These are phyloP conservation scores for Sporophila hypoxantha DNA, from an alignment of 2,113 vertebrate species.

Conservation along the genomic window DNA sequence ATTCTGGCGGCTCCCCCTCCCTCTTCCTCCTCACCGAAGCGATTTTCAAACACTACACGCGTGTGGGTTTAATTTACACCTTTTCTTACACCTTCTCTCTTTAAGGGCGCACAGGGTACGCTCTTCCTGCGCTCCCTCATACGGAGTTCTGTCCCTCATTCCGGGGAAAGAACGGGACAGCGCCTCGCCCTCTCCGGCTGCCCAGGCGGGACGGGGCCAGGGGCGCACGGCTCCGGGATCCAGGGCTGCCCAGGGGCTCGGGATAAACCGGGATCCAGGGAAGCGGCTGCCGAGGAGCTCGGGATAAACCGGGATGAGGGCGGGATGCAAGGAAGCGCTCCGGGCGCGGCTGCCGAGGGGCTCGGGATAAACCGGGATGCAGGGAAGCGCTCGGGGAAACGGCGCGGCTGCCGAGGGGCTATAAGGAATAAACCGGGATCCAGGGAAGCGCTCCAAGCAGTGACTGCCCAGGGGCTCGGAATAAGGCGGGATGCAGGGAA, in stretches of 20 bases:
- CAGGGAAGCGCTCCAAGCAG: too few relatives aligned
- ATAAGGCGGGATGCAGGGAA: not conserved
- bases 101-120: not conserved
- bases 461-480: too few relatives aligned
- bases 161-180: not conserved
- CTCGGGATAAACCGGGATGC: too few relatives aligned
- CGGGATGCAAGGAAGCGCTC: not conserved
- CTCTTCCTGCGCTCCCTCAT: accelerated
- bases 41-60: not conserved
- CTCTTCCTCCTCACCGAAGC: not conserved
- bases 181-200: accelerated
- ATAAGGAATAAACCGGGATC: too few relatives aligned
- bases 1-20: not conserved
- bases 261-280: accelerated
- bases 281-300: too few relatives aligned
- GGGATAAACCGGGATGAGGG: too few relatives aligned
- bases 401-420: too few relatives aligned
- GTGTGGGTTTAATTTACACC: not conserved
- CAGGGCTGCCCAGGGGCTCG: too few relatives aligned
- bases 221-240: accelerated
- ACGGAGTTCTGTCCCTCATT: accelerated
- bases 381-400: too few relatives aligned
- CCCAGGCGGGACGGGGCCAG: not conserved
- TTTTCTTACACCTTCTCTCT: not conserved
- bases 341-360: too few relatives aligned